phyloP scores from a whole-genome alignment of 2,888 invertebrate genomes.

The Cryptus armator region DNA sequence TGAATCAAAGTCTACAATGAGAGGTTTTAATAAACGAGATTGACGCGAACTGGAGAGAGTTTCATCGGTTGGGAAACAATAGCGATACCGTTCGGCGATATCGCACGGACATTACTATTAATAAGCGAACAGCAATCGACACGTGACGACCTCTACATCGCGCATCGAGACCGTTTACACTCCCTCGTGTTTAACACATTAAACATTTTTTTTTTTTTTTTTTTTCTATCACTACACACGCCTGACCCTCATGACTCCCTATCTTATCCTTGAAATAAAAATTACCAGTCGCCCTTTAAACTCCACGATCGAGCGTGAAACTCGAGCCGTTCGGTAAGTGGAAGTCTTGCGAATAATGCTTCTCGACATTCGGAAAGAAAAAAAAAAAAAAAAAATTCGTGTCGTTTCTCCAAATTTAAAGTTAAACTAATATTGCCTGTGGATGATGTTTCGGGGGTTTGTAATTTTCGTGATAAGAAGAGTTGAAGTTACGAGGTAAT shows the following conservation, averaged over 20 bases:
- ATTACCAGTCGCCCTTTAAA: constrained; percentile 6
- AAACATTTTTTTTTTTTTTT: constrained; percentile 7
- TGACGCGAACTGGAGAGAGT: constrained; percentile 9
- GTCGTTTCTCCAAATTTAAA: too few species aligned
- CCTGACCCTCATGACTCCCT: background rate
- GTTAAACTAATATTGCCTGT: too few species aligned
- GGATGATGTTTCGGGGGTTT: too few species aligned
- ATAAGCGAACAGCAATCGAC: constrained; percentile 81
- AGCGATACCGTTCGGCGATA: constrained; percentile 77
- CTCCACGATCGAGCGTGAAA: background rate
- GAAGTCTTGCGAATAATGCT: background rate
- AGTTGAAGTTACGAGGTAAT: background rate
- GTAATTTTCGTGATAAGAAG: too few species aligned
- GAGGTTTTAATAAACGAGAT: background rate
- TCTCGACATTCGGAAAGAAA: background rate
- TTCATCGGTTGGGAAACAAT: constrained; percentile 77
- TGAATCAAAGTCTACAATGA: background rate
- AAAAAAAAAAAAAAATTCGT: background rate
- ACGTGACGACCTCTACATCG: constrained; percentile 74
- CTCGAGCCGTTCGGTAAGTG: background rate
- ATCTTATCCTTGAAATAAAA: background rate
- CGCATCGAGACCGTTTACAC: constrained; percentile 22
- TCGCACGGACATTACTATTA: constrained; percentile 80
- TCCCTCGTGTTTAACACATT: constrained; percentile 22
- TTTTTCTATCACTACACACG: background rate